Evolutionary conservation across 2,797 vertebrate genomes (phyloP).

Genomic region (Sebastes reedi): DNA sequence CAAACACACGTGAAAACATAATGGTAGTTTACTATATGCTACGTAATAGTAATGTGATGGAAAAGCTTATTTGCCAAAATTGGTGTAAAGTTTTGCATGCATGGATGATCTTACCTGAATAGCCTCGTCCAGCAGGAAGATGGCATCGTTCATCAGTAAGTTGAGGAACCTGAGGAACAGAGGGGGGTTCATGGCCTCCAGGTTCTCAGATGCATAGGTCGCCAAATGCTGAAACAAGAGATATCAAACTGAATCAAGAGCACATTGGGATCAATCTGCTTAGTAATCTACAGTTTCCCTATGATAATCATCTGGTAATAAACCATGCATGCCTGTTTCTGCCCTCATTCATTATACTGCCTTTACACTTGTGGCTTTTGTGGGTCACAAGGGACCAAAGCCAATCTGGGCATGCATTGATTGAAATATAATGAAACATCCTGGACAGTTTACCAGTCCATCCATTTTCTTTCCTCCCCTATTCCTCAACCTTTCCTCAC

Average conservation of each 20-base stretch:
- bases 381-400: neutral
- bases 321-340: neutral
- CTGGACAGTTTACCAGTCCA: neutral
- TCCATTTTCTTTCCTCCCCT: no score
- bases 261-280: neutral
- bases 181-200: slow-evolving; percentile 97
- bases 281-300: neutral
- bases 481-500: neutral
- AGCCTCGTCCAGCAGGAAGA: slow-evolving; percentile 96
- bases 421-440: neutral
- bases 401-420: neutral
- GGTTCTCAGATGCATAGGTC: slow-evolving; percentile 93
- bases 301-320: neutral
- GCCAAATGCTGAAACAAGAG: slow-evolving; percentile 86
- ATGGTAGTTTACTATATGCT: neutral
- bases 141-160: slow-evolving; percentile 96
- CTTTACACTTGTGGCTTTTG: neutral
- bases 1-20: neutral
- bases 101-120: slow-evolving; percentile 89
- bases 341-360: neutral
- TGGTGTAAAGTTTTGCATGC: neutral
- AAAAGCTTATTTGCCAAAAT: neutral
- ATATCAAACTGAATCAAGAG: neutral
- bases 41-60: neutral
- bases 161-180: slow-evolving; percentile 97